phyloP scores from a whole-genome alignment of 37 sponge, comb jelly and placozoan species.

The Cliona cf. orientalis region DNA sequence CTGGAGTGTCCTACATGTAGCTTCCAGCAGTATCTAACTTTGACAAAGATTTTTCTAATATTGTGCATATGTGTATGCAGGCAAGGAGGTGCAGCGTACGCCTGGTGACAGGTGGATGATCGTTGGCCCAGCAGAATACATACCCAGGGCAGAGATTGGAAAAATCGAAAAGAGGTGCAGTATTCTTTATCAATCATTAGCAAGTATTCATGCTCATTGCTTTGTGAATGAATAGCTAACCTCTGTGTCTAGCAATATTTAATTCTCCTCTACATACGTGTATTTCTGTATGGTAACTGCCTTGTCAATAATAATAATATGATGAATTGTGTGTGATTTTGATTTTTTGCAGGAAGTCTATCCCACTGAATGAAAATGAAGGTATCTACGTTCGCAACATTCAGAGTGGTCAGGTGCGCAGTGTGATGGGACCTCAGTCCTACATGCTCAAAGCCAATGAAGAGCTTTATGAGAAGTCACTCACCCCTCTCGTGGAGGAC shows the following conservation, averaged over 20 bases:
- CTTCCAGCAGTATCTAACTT: neutral
- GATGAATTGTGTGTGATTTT: too few relatives aligned
- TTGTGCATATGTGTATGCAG: slow-evolving; percentile 21
- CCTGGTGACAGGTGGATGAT: slow-evolving; percentile 96
- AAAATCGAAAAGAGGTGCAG: slow-evolving; percentile 55
- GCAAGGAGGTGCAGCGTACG: slow-evolving; percentile 51
- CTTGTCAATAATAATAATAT: too few relatives aligned
- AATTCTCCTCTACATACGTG: neutral
- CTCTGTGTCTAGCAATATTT: too few relatives aligned
- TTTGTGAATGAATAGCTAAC: neutral
- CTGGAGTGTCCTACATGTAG: neutral
- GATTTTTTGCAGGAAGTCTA: slow-evolving; percentile 75
- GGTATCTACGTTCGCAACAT: slow-evolving; percentile 88
- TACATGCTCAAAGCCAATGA: slow-evolving; percentile 87
- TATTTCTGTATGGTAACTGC: too few relatives aligned
- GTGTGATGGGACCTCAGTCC: slow-evolving; percentile 86
- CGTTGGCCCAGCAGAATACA: slow-evolving; percentile 83
- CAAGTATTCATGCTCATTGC: neutral
- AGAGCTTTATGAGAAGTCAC: slow-evolving; percentile 76
- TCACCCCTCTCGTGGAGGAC: slow-evolving; percentile 79
- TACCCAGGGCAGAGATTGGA: slow-evolving; percentile 75
- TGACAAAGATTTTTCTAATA: neutral
- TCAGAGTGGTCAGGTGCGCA: slow-evolving; percentile 77
- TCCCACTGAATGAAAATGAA: slow-evolving; percentile 91
- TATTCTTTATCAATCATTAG: neutral